Evolutionary conservation across 2,888 invertebrate species (phyloP), one percentile per base, ranked within the genome.

Genomic region (Ceramica pisi): DNA sequence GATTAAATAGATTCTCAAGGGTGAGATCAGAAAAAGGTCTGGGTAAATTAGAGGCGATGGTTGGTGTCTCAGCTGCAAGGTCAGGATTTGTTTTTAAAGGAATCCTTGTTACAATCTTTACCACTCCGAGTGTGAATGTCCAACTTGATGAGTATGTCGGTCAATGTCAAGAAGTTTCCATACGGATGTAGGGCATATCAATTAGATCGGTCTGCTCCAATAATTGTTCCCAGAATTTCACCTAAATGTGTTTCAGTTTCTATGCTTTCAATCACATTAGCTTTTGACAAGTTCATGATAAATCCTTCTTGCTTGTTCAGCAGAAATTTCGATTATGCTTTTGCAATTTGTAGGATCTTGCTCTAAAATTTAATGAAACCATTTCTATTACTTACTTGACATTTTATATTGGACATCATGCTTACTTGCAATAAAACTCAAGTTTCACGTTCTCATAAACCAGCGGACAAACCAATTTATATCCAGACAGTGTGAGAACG

Each of bases 401-500:
- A 23, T 26, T 41, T 14, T 0, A 50, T 1, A 35, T 61, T 2
- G n/a, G 19, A 6, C 12, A 57, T 48, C 56, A 71, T 55, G 41
- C 56, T 67, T 63, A 62, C 65, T 67, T 62, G 56, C 46, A 55
- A 67, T 62, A 44, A 66, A 59, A 48, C n/a, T 50, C 7, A 51
- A 44, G 6, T 23, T 35, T 62, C 23, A 57, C 56, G 21, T 63
- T 66, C 68, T 55, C 59, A 59, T 78, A 74, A 80, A 75, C 79
- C 41, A 77, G 44, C 76, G 41, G 46, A 72, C 68, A 55, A 67
- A 67, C 68, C 68, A 85, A 77, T 82, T 77, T 56, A 71, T 67
- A 62, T 62, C 60, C 76, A 78, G 80, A 70, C 73, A 61, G 69
- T 81, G 82, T 81, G 78, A 80, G 75, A 81, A 84, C 81, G 61